These are phyloP conservation scores for Trissonchulus latispiculum DNA, from an alignment of 2,888 invertebrate genomes.

Conservation along the genomic window DNA sequence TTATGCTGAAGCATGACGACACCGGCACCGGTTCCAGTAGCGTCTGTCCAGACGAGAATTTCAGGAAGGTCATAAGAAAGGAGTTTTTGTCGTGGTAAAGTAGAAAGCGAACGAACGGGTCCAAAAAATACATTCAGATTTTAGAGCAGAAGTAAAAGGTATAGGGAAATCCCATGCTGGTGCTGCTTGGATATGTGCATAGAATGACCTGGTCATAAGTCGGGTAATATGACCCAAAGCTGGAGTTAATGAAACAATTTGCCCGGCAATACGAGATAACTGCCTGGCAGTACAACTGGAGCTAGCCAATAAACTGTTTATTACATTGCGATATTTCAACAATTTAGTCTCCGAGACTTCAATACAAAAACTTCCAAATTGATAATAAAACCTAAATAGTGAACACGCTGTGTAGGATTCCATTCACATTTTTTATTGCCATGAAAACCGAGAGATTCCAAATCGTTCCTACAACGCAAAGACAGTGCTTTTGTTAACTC, in stretches of 20 bases:
- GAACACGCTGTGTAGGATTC: not conserved
- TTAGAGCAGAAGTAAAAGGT: not conserved
- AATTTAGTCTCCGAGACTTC: not conserved
- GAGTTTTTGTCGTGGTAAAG: not conserved
- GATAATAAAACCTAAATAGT: not conserved
- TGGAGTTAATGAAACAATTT: not conserved
- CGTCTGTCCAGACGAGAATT: not conserved
- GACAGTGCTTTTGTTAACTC: not conserved
- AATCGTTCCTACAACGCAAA: not conserved
- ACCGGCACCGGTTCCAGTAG: not conserved
- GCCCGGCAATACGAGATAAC: not conserved
- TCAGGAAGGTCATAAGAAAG: not conserved
- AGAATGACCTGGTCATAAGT: not conserved
- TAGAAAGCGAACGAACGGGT: not conserved
- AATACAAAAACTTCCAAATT: not conserved
- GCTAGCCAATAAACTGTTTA: not conserved
- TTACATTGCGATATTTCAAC: not conserved
- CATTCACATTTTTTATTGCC: constrained; percentile 1
- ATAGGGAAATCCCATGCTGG: not conserved
- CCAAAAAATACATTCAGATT: not conserved
- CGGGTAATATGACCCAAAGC: not conserved
- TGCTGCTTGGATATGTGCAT: not conserved
- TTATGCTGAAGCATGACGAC: not conserved
- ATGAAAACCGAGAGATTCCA: not conserved
- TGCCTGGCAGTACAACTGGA: not conserved